Conservation (phyloP, 92 coral and sea anemone species). For the Zoanthus solanderi region DNA sequence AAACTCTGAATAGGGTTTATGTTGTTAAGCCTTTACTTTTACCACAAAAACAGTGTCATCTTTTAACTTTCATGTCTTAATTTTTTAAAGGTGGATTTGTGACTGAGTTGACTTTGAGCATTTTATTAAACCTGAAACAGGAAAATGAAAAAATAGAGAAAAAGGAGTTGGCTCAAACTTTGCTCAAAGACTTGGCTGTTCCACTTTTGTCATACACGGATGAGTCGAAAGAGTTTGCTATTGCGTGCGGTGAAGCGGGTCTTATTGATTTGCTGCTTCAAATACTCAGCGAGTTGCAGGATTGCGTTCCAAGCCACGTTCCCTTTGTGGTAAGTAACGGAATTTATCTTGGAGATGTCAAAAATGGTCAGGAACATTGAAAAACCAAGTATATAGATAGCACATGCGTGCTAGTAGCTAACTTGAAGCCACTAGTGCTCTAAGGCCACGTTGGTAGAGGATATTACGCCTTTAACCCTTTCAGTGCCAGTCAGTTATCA, state of each 20-base stretch:
- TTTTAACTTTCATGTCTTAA: too few species aligned
- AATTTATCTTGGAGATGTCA: neutral
- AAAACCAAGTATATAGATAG: too few species aligned
- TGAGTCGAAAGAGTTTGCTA: neutral
- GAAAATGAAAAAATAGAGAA: neutral
- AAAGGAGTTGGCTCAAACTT: neutral
- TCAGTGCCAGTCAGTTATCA: too few species aligned
- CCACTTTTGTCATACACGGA: neutral
- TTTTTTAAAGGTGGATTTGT: too few species aligned
- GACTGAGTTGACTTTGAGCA: neutral
- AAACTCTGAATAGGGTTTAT: too few species aligned
- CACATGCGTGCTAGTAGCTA: too few species aligned
- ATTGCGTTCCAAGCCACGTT: constrained; percentile 11
- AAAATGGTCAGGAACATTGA: too few species aligned
- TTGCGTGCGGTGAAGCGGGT: neutral
- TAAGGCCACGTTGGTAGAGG: too few species aligned
- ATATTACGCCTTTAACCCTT: too few species aligned
- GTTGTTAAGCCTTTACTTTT: too few species aligned
- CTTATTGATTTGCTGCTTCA: neutral
- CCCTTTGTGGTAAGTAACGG: constrained; percentile 11
- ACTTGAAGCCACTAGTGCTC: too few species aligned
- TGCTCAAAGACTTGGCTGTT: neutral
- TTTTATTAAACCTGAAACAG: neutral
- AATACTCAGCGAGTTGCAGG: neutral
- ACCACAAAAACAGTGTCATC: too few species aligned